Base-by-base conservation (phyloP, 2,797 vertebrate species). In the Channallabes apus region DNA sequence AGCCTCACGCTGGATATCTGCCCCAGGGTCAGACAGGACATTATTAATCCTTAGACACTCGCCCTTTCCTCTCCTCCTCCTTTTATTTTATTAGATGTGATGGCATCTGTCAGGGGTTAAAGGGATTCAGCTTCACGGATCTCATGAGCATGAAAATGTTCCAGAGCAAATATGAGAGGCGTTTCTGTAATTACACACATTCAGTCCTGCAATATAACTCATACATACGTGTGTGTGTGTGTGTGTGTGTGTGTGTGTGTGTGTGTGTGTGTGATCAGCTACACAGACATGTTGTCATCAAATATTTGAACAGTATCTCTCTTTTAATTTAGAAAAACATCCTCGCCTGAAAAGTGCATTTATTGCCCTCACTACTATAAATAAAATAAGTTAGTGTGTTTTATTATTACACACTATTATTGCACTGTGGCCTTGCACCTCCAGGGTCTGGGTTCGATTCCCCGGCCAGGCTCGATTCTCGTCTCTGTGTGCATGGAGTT, bases 1-100 rank as follows among this genome's bases (percentile, higher is more conserved):
- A 89, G 85, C 61, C 35, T 54, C 61, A 61, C 61, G 72, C 65
- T n/a, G 69, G 46, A 84, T 80, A 86, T 81, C 73, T 67, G 78
- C 77, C 82, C 71, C 72, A 22, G 75, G 82, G 77, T 85, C 62
- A 82, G 84, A 71, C 27, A 12, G 64, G 46, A 58, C 12, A 18
- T 56, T 68, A 58, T 58, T 71, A 68, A 32, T 58, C n/a, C 65
- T 71, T 0, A 69, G 8, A 8, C 41, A 51, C 75, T 35, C 54
- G 12, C 9, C 6, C 51, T 29, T 41, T 22, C 32, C 22, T 59
- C 35, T 24, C 11, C 64, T 56, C 18, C 22, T 46, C 46, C 18
- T 18, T 54, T 68, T 27, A 68, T 68, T 54, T n/a, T 29, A 56
- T 22, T 68, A 20, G 54, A 54, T 29, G 71, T 59, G 54, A 72